Conservation (phyloP, 2,113 vertebrate species). For the Prionailurus viverrinus region DNA sequence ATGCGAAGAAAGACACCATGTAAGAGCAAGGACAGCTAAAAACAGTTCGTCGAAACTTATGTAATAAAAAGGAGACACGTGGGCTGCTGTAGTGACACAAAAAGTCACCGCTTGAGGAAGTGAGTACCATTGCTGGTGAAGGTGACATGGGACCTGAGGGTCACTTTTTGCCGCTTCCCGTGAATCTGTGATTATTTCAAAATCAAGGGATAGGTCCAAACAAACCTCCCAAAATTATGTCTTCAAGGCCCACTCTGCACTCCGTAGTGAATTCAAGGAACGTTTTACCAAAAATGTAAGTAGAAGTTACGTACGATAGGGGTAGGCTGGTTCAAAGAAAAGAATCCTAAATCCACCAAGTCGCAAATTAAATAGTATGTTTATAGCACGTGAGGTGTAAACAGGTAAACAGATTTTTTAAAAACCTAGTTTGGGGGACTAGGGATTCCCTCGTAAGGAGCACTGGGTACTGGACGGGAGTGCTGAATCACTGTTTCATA, state of each 20-base stretch:
- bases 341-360: background rate
- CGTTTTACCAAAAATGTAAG: background rate
- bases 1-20: background rate
- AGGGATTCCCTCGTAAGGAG: background rate
- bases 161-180: background rate
- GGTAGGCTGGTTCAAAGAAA: background rate
- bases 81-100: background rate
- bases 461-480: background rate
- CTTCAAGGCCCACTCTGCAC: background rate
- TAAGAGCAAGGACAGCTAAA: background rate
- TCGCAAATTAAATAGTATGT: background rate
- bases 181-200: constrained; percentile 17
- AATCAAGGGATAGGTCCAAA: background rate
- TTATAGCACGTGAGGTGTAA: background rate
- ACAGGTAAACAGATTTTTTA: too few species aligned
- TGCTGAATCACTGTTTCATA: background rate
- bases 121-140: background rate
- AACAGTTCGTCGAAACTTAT: background rate
- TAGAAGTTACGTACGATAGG: background rate
- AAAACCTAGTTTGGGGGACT: background rate
- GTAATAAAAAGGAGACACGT: background rate
- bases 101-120: background rate
- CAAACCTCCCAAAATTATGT: background rate
- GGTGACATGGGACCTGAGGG: background rate
- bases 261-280: background rate